Conservation (phyloP, 2,888 invertebrate species). For the Hyalella azteca region DNA sequence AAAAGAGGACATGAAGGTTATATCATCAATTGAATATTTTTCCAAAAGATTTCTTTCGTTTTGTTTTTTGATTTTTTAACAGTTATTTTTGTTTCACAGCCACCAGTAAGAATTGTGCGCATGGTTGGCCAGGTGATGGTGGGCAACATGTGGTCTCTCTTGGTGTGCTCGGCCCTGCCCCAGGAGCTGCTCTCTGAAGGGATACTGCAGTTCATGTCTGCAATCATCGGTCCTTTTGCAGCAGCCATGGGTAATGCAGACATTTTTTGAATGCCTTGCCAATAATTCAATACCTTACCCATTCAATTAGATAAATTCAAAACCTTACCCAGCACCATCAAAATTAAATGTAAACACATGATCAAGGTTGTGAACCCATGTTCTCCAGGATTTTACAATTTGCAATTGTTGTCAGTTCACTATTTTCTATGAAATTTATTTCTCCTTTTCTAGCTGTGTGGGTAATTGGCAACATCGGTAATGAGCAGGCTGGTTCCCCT, state of each 20-base stretch:
- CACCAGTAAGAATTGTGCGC: slow-evolving; percentile 80
- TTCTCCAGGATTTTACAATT: no score
- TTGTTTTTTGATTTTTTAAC: not conserved
- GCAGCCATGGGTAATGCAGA: slow-evolving; percentile 75
- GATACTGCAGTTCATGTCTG: slow-evolving; percentile 74
- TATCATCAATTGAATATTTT: not conserved
- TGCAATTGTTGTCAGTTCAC: no score
- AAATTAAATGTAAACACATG: no score
- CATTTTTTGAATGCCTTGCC: no score
- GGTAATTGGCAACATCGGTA: slow-evolving; percentile 88
- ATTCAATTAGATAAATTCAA: no score
- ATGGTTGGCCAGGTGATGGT: slow-evolving; percentile 79
- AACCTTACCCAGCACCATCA: no score
- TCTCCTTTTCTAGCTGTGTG: slow-evolving; percentile 82
- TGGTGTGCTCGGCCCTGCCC: slow-evolving; percentile 78
- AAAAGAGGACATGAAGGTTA: not conserved
- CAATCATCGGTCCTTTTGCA: slow-evolving; percentile 74
- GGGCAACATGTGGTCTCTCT: slow-evolving; percentile 80
- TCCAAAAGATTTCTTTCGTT: not conserved
- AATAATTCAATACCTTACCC: no score
- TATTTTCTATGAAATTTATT: no score
- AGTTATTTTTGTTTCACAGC: slow-evolving; percentile 66
- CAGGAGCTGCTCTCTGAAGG: slow-evolving; percentile 74
- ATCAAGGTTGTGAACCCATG: no score
- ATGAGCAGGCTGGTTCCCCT: slow-evolving; percentile 74